phyloP scores from a whole-genome alignment of 2,888 invertebrate genomes.

The Calephelis perditalis region DNA sequence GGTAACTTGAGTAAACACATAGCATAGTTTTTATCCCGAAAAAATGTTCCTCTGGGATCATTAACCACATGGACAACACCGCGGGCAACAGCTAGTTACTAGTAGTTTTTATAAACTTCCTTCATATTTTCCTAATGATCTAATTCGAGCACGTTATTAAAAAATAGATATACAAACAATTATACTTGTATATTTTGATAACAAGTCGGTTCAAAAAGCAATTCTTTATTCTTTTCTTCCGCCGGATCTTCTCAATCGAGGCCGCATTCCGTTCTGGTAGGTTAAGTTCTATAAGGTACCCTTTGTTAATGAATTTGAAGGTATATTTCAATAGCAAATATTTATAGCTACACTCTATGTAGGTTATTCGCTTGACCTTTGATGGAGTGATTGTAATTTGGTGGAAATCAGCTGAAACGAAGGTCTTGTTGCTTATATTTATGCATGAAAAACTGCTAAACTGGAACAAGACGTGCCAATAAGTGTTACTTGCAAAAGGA shows the following conservation, averaged over 20 bases:
- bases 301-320: background rate
- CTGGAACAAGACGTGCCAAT: conserved; percentile 5
- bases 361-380: conserved; percentile 7
- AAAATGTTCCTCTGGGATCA: no score
- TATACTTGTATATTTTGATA: no score
- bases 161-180: no score
- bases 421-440: conserved; percentile 11
- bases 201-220: no score
- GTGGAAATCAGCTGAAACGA: conserved; percentile 11
- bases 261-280: conserved; percentile 6
- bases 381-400: conserved; percentile 7
- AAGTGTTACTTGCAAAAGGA: background rate
- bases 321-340: background rate
- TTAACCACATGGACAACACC: no score
- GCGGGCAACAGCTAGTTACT: no score
- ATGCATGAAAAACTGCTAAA: conserved; percentile 7
- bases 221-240: conserved; percentile 4
- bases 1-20: no score
- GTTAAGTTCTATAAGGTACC: conserved; percentile 1
- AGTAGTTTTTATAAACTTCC: no score
- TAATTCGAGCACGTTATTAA: no score
- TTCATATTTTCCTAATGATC: no score
- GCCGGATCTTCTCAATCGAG: conserved; percentile 6
- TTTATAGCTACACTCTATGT: conserved; percentile 9
- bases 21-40: no score